These are phyloP conservation scores for Pogonocichla stellata DNA, from an alignment of 2,113 vertebrate genomes.

Conservation along the genomic window DNA sequence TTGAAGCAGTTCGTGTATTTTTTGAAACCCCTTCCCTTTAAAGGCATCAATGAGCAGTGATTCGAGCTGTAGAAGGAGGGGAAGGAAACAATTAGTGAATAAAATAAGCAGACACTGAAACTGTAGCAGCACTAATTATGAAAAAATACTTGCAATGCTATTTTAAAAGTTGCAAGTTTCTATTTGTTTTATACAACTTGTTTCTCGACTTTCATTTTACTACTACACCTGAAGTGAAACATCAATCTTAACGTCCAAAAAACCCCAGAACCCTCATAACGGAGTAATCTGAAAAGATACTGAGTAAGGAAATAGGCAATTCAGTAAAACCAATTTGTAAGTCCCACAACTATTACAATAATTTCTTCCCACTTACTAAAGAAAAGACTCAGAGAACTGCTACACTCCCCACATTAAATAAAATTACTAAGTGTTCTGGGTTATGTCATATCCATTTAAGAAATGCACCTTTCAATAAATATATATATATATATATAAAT, in stretches of 20 bases:
- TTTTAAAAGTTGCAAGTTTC: neutral
- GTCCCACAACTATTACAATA: neutral
- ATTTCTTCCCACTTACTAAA: neutral
- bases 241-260: neutral
- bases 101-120: fast-evolving
- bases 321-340: fast-evolving
- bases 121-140: fast-evolving
- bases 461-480: fast-evolving
- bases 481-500: fast-evolving
- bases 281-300: fast-evolving
- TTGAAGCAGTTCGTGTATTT: slow-evolving; percentile 58
- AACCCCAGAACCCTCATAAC: fast-evolving
- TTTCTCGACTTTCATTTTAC: neutral
- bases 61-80: slow-evolving; percentile 55
- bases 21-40: slow-evolving; percentile 69
- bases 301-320: fast-evolving
- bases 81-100: neutral
- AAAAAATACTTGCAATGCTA: neutral
- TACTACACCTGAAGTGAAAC: neutral
- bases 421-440: neutral
- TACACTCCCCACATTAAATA: neutral
- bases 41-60: slow-evolving; percentile 57
- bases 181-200: fast-evolving
- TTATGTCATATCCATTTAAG: neutral
- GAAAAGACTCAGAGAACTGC: neutral